Evolutionary conservation across 2,888 invertebrate genomes (phyloP), one percentile per base, ranked within the genome.

Genomic region (Ormyrus pomaceus): DNA sequence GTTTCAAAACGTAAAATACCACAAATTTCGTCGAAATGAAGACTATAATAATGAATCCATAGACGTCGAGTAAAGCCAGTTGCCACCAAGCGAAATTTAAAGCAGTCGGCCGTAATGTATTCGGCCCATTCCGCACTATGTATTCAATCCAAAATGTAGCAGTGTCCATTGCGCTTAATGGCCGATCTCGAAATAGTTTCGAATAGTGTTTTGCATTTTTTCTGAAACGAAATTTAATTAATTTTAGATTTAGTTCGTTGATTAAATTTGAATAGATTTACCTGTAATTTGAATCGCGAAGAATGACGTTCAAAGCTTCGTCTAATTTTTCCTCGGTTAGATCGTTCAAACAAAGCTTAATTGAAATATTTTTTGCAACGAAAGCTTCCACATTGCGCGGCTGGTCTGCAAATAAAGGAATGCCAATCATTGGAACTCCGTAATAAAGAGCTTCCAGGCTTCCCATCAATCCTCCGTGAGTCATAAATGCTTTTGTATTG

Each of bases 381-480:
- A 81, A 80, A 55, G 81, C 50, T 56, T 80, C 58, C 0, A 83
- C 61, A 56, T 83, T 84, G 9, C 78, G 50, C 8, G 80, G 66
- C 50, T 90, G 89, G 83, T 90, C 89, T 0, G 85, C 87, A 65
- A 88, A 89, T 0, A 90, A 74, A 0, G 89, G 89, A 46, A 89
- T 80, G 1, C 87, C 88, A 1, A 90, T 79, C 85, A 89, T 83
- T 0, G 89, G 89, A 0, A 90, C 85, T 3, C 83, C 87, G 46
- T 70, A 83, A 45, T 84, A 80, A 9, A 89, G 64, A 6, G 90
- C 83, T 80, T 90, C 90, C 51, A 84, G 84, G 5, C 85, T 84
- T 5, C 89, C 84, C 87, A 88, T 84, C 0, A 87, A 65, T 45
- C 90, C 89, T 7, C 89, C 89, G 45, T 89, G 89, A 4, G 89